Conservation (phyloP, 2,888 invertebrate species). For the Coelopa pilipes region DNA sequence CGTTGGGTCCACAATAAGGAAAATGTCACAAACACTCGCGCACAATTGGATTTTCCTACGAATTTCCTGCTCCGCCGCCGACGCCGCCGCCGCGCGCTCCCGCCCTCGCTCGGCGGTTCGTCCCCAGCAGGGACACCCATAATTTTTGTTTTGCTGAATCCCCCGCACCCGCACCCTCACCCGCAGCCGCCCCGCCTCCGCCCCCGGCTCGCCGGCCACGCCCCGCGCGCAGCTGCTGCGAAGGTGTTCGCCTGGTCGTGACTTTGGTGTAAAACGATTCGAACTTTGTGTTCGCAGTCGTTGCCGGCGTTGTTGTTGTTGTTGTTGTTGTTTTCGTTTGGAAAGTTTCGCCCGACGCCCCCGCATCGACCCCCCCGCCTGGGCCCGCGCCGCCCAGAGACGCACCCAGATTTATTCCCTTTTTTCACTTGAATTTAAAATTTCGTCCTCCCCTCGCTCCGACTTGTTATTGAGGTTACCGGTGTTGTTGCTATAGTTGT, state of each 20-base stretch:
- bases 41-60: conserved; percentile 28
- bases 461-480: conserved; percentile 23
- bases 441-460: conserved; percentile 17
- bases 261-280: conserved; percentile 35
- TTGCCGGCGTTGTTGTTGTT: no score
- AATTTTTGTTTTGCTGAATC: conserved; percentile 10
- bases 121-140: background rate
- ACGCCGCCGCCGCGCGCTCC: background rate
- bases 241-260: conserved; percentile 32
- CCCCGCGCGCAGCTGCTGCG: background rate
- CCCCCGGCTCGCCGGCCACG: background rate
- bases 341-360: no score
- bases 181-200: background rate
- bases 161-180: background rate
- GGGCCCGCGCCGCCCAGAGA: background rate
- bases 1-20: conserved; percentile 9
- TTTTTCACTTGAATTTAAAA: conserved; percentile 18
- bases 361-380: background rate
- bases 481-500: no score
- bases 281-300: conserved; percentile 15
- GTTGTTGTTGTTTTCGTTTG: no score
- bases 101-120: background rate
- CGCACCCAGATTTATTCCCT: background rate
- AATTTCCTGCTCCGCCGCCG: background rate
- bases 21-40: conserved; percentile 34